phyloP scores from a whole-genome alignment of 1,140 invertebrate genomes.

The Penaeus japonicus region DNA sequence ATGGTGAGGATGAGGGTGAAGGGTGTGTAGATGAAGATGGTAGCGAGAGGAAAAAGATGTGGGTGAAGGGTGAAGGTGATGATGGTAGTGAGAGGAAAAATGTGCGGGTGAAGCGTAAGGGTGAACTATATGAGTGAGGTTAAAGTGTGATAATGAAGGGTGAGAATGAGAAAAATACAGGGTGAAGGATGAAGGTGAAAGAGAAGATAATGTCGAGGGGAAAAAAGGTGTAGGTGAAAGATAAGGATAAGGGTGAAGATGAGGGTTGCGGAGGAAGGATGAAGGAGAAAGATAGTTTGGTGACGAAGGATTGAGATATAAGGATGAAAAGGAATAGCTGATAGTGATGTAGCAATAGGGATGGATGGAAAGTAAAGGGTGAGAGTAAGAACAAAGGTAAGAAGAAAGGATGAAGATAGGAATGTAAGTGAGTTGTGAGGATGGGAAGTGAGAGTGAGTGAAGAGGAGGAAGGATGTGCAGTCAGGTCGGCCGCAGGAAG shows the following conservation, averaged over 20 bases:
- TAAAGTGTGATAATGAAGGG: neutral
- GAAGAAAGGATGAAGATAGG: no score
- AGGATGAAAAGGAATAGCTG: neutral
- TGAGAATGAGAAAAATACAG: neutral
- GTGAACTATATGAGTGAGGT: neutral
- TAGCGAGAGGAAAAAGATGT: no score
- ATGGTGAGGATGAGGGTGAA: no score
- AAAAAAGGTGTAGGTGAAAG: neutral
- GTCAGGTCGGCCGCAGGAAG: no score
- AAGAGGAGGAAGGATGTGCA: no score
- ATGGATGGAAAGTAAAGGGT: no score
- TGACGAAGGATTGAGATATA: neutral
- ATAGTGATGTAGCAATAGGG: conserved; percentile 22
- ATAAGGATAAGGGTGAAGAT: neutral
- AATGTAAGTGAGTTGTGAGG: no score
- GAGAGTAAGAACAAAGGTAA: no score
- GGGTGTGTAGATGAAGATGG: neutral
- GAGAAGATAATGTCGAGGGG: neutral
- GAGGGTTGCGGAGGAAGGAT: neutral
- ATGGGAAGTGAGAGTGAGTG: no score
- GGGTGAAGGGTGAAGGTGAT: neutral
- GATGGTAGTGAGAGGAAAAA: neutral
- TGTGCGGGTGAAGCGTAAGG: neutral
- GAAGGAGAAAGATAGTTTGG: neutral
- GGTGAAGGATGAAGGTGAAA: neutral